Percentiles rank a stretch among this genome's conserved stretches.
Conservation (phyloP, 2,888 invertebrate genomes). For the Orthosia incerta region DNA sequence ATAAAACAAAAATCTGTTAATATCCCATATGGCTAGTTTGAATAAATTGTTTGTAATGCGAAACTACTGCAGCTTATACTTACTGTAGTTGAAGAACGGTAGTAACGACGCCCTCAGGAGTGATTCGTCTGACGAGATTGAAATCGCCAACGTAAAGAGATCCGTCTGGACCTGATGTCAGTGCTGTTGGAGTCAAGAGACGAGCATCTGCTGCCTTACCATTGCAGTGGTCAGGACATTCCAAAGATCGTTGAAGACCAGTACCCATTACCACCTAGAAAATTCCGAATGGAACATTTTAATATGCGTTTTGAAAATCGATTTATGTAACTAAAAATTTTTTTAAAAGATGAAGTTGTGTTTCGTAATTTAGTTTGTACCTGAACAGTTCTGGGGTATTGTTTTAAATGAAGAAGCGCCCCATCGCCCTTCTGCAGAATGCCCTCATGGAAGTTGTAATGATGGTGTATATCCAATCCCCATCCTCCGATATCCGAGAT, state of each 20-base stretch:
- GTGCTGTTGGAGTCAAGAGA: conserved; percentile 97
- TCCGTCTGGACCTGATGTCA: conserved; percentile 98
- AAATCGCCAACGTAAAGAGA: conserved; percentile 99
- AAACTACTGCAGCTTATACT: conserved; percentile 62
- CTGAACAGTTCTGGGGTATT: conserved; percentile 97
- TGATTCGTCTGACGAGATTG: conserved; percentile 97
- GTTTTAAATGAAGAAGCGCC: conserved; percentile 97
- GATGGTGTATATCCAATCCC: conserved; percentile 99
- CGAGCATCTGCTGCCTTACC: conserved; percentile 96
- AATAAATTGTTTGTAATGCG: neutral
- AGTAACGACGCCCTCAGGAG: conserved; percentile 96
- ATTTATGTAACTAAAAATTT: neutral
- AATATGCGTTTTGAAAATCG: neutral
- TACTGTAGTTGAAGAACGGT: conserved; percentile 97
- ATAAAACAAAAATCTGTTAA: conserved; percentile 19
- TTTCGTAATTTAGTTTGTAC: conserved; percentile 66
- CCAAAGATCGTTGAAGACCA: conserved; percentile 95
- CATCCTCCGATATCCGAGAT: conserved; percentile 99
- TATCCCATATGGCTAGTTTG: too few species aligned
- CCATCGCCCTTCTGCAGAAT: conserved; percentile 99
- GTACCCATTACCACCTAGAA: conserved; percentile 97
- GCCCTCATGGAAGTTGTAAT: conserved; percentile 99
- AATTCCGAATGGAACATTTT: neutral
- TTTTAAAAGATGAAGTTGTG: neutral
- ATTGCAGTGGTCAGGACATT: conserved; percentile 96